Percentiles rank a stretch among this genome's conserved stretches.
phyloP scores from a whole-genome alignment of 2,113 vertebrate species.

The Dolichallabes microphthalmus region DNA sequence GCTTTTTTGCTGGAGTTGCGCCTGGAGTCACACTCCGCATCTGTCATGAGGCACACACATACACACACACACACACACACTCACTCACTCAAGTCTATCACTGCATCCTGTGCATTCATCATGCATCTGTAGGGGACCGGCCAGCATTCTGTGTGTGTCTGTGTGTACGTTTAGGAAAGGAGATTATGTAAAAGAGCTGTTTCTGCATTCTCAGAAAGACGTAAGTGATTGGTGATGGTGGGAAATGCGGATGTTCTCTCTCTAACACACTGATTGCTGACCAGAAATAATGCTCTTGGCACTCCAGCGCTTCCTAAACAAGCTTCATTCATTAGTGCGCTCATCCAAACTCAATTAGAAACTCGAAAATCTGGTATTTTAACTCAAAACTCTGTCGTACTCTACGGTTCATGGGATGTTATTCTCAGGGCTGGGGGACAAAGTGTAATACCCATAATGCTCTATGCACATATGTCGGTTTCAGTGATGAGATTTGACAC shows the following conservation, averaged over 20 bases:
- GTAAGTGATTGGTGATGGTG: constrained; percentile 39
- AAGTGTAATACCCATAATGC: background rate
- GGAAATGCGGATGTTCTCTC: constrained; percentile 42
- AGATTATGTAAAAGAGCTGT: constrained; percentile 32
- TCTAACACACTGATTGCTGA: constrained; percentile 41
- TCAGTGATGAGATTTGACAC: background rate
- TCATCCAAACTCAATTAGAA: constrained; percentile 30
- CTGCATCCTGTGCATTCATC: constrained; percentile 82
- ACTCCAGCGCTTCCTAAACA: constrained; percentile 31
- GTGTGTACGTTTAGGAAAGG: constrained; percentile 37
- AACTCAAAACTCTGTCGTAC: constrained; percentile 8
- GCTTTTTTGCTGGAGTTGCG: constrained; percentile 83
- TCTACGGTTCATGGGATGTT: background rate
- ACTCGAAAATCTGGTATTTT: constrained; percentile 17
- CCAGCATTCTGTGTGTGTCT: constrained; percentile 57
- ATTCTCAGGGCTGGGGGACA: background rate
- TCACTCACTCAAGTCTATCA: constrained; percentile 80
- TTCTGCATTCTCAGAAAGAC: constrained; percentile 31
- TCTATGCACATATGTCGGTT: background rate
- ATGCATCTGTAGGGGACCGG: constrained; percentile 78
- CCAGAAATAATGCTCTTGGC: constrained; percentile 40
- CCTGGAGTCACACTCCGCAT: constrained; percentile 83
- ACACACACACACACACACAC: constrained; percentile 37
- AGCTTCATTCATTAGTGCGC: constrained; percentile 20
- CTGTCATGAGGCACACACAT: constrained; percentile 78